A percentile compares a stretch with the other conserved stretches of the same genome.
Conservation (phyloP, 2,113 vertebrate species). For the Galemys pyrenaicus region DNA sequence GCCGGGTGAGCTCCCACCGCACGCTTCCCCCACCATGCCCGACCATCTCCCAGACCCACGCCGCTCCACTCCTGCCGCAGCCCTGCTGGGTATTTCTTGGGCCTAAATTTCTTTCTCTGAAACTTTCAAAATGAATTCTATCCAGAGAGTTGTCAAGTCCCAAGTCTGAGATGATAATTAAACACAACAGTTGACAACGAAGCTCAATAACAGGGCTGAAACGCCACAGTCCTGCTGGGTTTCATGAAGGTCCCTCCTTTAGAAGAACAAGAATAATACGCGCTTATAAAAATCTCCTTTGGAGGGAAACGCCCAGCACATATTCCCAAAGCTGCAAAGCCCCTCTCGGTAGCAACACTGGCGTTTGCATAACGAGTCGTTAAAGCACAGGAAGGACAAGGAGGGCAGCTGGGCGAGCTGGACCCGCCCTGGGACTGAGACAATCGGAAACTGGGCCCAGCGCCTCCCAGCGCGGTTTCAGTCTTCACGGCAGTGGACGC, state of each 20-base stretch:
- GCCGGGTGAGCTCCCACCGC: too few relatives aligned
- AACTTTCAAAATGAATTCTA: background rate
- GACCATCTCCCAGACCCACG: background rate
- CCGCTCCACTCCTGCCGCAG: background rate
- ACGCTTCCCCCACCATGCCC: background rate
- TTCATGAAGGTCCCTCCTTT: background rate
- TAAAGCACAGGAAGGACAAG: background rate
- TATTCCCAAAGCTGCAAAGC: constrained; percentile 21
- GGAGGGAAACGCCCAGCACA: background rate
- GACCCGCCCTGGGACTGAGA: background rate
- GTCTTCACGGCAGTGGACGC: background rate
- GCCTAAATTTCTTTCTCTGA: background rate
- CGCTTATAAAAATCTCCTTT: background rate
- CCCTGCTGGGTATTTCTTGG: background rate
- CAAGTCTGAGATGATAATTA: background rate
- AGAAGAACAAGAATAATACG: background rate
- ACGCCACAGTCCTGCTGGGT: background rate
- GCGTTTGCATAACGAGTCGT: background rate
- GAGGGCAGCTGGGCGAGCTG: background rate
- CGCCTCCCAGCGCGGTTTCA: background rate
- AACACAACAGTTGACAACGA: background rate
- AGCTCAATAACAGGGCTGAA: background rate
- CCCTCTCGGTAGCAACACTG: background rate
- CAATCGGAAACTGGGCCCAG: background rate
- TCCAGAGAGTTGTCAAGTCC: background rate